Percentiles rank a stretch among this genome's conserved stretches.
These are phyloP conservation scores for Drepana arcuata DNA, from an alignment of 1,140 invertebrate genomes.

Conservation along the genomic window DNA sequence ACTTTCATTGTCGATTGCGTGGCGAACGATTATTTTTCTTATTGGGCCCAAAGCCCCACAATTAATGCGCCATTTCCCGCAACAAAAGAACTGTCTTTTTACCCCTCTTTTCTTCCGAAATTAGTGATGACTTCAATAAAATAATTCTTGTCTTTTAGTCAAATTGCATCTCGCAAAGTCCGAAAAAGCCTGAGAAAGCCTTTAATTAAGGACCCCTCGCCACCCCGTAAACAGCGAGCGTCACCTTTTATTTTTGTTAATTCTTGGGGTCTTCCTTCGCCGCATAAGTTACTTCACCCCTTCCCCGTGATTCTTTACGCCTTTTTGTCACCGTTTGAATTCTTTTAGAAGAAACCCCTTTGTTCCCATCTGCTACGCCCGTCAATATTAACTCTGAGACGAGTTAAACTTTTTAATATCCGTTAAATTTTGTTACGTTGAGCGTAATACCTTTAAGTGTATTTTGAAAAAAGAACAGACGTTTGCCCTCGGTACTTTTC, in stretches of 20 bases:
- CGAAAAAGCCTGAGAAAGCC: constrained; percentile 63
- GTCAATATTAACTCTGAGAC: constrained; percentile 71
- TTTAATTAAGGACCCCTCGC: constrained; percentile 64
- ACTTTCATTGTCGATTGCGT: constrained; percentile 38
- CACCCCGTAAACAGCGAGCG: constrained; percentile 64
- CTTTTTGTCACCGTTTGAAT: constrained; percentile 70
- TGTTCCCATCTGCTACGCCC: constrained; percentile 68
- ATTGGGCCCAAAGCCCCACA: constrained; percentile 49
- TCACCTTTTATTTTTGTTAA: constrained; percentile 73
- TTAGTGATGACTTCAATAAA: constrained; percentile 72
- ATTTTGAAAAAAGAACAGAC: constrained; percentile 27
- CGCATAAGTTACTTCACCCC: constrained; percentile 70
- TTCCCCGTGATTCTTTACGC: constrained; percentile 65
- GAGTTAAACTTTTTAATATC: constrained; percentile 72
- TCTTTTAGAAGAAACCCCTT: constrained; percentile 66
- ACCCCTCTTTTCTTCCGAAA: constrained; percentile 50
- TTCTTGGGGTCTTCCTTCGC: constrained; percentile 63
- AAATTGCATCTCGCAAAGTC: constrained; percentile 70
- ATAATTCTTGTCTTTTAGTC: constrained; percentile 72
- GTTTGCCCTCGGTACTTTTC: too few species aligned
- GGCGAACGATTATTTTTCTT: constrained; percentile 35
- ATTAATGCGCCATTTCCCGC: constrained; percentile 62
- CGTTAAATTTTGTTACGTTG: constrained; percentile 67
- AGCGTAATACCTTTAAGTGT: constrained; percentile 50
- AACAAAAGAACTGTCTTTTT: constrained; percentile 46